These are phyloP conservation scores for Dipodomys ordii DNA, from an alignment of 2,113 vertebrate species.

Conservation along the genomic window DNA sequence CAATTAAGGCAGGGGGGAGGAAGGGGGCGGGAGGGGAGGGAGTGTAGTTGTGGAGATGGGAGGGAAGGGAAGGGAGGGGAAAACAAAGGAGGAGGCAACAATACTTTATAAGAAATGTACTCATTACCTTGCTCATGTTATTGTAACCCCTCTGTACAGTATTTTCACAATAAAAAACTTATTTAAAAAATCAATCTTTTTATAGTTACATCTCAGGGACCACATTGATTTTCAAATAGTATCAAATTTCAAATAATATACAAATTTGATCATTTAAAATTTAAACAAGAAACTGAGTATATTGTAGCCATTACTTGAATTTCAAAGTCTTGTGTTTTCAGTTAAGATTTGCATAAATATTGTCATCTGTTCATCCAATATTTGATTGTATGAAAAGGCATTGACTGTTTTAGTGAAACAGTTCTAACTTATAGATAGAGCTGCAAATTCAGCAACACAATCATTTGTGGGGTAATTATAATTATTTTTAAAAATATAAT, in stretches of 20 bases:
- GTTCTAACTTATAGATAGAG: conserved; percentile 81
- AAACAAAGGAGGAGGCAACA: too few relatives aligned
- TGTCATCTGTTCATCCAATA: conserved; percentile 35
- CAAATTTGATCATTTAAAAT: conserved; percentile 58
- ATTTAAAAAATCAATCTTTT: background rate
- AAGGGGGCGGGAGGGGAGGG: too few relatives aligned
- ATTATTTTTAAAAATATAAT: conserved; percentile 76
- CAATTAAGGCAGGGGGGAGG: too few relatives aligned
- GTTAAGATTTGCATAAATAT: conserved; percentile 61
- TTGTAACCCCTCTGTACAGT: too few relatives aligned
- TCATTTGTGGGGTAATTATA: conserved; percentile 79
- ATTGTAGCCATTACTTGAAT: background rate
- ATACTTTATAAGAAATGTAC: too few relatives aligned
- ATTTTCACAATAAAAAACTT: too few relatives aligned
- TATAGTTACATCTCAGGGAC: background rate
- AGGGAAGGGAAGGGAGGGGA: too few relatives aligned
- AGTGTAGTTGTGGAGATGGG: too few relatives aligned
- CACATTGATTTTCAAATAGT: conserved; percentile 54
- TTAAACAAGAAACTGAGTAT: conserved; percentile 68
- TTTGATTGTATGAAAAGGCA: conserved; percentile 65
- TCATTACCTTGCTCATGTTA: too few relatives aligned
- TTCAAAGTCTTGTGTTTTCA: conserved; percentile 51
- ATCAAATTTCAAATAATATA: conserved; percentile 6
- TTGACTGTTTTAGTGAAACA: conserved; percentile 69
- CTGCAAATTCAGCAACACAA: conserved; percentile 76